phyloP scores from a whole-genome alignment of 2,888 invertebrate genomes.

The Creontiades dilutus region DNA sequence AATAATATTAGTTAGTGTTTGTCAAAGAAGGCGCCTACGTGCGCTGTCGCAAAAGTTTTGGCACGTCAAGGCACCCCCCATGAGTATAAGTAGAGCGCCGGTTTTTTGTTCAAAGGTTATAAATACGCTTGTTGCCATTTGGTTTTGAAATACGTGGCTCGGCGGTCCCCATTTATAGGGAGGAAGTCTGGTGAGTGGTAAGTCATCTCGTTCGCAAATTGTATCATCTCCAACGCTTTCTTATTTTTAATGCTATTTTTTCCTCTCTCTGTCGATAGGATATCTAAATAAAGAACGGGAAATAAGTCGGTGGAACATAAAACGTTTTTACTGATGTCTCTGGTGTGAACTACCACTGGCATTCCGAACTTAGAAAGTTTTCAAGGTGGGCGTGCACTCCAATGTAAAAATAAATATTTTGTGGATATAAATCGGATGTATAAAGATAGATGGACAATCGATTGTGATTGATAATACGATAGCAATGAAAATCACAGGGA shows the following conservation, averaged over 20 bases:
- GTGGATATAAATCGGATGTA: no score
- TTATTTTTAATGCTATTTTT: slow-evolving; percentile 4
- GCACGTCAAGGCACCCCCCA: not conserved
- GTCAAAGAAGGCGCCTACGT: not conserved
- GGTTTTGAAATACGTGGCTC: not conserved
- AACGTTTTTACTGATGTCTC: no score
- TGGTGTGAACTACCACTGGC: no score
- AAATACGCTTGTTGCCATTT: slow-evolving; percentile 27
- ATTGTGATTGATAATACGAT: no score
- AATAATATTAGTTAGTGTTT: not conserved
- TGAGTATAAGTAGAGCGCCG: slow-evolving; percentile 5
- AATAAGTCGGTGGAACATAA: not conserved
- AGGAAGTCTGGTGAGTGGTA: slow-evolving; percentile 4
- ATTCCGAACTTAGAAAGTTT: no score
- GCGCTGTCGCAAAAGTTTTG: slow-evolving; percentile 22
- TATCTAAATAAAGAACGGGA: slow-evolving; percentile 11
- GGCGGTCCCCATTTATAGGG: slow-evolving; percentile 18
- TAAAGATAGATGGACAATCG: no score
- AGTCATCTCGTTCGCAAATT: not conserved
- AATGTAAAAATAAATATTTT: no score
- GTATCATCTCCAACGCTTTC: not conserved
- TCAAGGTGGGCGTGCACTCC: no score
- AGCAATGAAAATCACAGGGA: no score
- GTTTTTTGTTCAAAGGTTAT: not conserved
- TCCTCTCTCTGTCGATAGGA: not conserved